Evolutionary conservation across 2,797 vertebrate species (phyloP), one percentile per base, ranked within the genome.

Genomic region (Coendou prehensilis): DNA sequence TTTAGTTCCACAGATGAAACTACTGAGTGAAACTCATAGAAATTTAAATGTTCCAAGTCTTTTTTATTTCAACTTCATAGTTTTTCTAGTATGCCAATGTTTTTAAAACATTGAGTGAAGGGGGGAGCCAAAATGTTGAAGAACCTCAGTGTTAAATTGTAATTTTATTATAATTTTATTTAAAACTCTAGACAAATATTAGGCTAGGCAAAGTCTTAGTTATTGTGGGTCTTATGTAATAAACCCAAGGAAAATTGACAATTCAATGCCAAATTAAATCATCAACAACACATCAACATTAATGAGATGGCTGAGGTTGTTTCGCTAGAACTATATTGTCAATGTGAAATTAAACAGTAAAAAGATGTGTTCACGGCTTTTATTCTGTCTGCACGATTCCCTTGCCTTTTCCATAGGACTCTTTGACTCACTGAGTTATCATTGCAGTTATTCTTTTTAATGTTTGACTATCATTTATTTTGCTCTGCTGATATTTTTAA

Each of bases 401-500:
- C 80, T 54, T 56, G n/a, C 81, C 47, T 92, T 57, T 71, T 14
- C 23, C 28, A 6, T 22, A 7, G 57, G 37, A 89, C 50, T 73
- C 9, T 91, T 54, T 57, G 69, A 76, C 22, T 63, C 14, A 26
- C 2, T 79, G 41, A 26, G 47, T 37, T 79, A 33, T 30, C n/a
- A 33, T 10, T n/a, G 59, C 23, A 30, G 2, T 57, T 84, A 22
- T 89, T 82, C 69, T 92, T 69, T 84, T 69, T 73, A 45, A 73
- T n/a, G 33, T 82, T 45, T 86, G 54, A 47, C 23, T 69, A 52
- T 71, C 47, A 45, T n/a, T 89, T 88, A 84, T 73, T 75, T 89
- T 97, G n/a, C 73, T 95, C 78, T 56, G 50, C 61, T 4, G 73
- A 71, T 47, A 85, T 93, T 91, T 88, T 87, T 75, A 9, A 80